phyloP scores from a whole-genome alignment of 1,140 invertebrate genomes.

The Cyrtorhinus lividipennis region DNA sequence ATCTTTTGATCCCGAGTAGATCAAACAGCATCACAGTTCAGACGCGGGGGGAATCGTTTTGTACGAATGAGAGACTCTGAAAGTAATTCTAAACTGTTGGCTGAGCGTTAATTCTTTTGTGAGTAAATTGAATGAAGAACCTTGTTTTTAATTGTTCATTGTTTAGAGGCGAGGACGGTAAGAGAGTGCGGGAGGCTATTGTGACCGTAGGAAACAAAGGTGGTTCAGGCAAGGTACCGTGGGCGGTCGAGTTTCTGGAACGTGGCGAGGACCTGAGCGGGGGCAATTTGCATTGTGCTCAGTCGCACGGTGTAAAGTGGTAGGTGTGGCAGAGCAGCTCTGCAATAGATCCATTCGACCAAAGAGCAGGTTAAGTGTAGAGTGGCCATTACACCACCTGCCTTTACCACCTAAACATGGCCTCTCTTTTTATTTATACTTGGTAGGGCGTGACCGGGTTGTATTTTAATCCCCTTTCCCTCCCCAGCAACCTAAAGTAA shows the following conservation, averaged over 20 bases:
- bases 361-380: not conserved
- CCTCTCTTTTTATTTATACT: slow-evolving; percentile 2
- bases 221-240: slow-evolving; percentile 1
- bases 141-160: slow-evolving; percentile 2
- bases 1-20: no score
- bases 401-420: slow-evolving; percentile 6
- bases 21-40: no score
- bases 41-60: no score
- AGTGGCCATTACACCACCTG: slow-evolving; percentile 9
- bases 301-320: not conserved
- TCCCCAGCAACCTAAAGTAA: not conserved
- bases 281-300: slow-evolving; percentile 7
- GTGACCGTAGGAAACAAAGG: slow-evolving; percentile 7
- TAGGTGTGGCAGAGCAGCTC: not conserved
- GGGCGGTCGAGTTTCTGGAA: not conserved
- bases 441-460: not conserved
- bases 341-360: slow-evolving; percentile 1
- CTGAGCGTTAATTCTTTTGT: not conserved
- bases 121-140: slow-evolving; percentile 2
- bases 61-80: no score
- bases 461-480: slow-evolving; percentile 2
- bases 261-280: not conserved
- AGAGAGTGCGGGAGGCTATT: not conserved
- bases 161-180: not conserved
- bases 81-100: no score